Conservation (phyloP, 2,797 vertebrate genomes). For the Mus minutoides region DNA sequence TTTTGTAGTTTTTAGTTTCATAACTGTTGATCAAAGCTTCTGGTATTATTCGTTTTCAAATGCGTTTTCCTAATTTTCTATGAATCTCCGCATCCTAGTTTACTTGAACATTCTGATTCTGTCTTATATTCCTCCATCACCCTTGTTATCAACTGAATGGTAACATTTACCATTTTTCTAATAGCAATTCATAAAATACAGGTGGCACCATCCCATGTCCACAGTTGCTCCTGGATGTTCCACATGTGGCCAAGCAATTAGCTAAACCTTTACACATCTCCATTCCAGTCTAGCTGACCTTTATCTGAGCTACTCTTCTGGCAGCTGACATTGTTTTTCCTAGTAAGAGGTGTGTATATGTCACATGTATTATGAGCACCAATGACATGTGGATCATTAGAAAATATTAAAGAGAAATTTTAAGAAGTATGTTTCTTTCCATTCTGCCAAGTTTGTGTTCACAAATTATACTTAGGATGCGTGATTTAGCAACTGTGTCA, state of each 20-base stretch:
- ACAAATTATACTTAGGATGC: slow-evolving; percentile 46
- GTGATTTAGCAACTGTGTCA: slow-evolving; percentile 48
- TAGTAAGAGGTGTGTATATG: neutral
- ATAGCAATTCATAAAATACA: slow-evolving; percentile 43
- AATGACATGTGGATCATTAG: neutral
- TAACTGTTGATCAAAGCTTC: slow-evolving; percentile 5
- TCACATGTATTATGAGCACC: neutral
- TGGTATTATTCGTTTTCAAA: slow-evolving; percentile 32
- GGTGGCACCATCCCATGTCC: neutral
- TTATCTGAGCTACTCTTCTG: neutral
- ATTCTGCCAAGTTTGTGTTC: neutral
- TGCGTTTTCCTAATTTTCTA: neutral
- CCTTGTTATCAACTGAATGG: slow-evolving; percentile 6
- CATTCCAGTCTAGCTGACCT: neutral
- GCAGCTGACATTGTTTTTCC: slow-evolving; percentile 32
- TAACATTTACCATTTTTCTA: slow-evolving; percentile 31
- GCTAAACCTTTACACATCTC: neutral
- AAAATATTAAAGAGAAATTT: slow-evolving; percentile 39
- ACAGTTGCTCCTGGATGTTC: neutral
- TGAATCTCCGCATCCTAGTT: neutral
- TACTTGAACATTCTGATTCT: neutral
- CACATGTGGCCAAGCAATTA: neutral
- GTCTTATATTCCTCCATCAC: neutral
- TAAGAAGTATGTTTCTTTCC: neutral
- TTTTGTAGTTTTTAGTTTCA: neutral